A percentile compares a stretch with the other conserved stretches of the same genome.
Conservation (phyloP, 2,888 invertebrate genomes). For the Ornithoptera priamus region DNA sequence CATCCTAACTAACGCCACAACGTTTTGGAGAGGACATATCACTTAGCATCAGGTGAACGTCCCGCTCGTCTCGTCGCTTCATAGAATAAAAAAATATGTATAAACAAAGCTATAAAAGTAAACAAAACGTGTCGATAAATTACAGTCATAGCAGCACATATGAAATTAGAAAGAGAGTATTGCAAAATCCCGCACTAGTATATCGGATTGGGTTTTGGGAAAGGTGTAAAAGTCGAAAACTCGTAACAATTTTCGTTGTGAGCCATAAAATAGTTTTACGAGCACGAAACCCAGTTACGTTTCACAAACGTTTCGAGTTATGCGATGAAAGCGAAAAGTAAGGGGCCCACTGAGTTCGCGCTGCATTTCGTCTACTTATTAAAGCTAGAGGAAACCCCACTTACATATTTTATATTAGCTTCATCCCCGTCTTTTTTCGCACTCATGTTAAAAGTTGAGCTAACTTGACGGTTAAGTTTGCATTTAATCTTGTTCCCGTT, state of each 20-base stretch:
- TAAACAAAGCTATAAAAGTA: background rate
- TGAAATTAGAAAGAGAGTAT: conserved; percentile 2
- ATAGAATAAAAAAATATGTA: background rate
- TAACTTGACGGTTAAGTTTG: conserved; percentile 6
- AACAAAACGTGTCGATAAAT: background rate
- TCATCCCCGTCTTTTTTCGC: conserved; percentile 16
- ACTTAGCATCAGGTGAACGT: no score
- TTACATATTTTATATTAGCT: conserved; percentile 25
- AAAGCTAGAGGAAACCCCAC: conserved; percentile 19
- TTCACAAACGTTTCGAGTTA: conserved; percentile 43
- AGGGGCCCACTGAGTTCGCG: conserved; percentile 40
- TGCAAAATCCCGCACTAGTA: conserved; percentile 20
- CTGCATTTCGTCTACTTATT: conserved; percentile 46
- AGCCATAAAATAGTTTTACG: conserved; percentile 63
- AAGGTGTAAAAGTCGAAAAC: conserved; percentile 40
- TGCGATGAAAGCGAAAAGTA: conserved; percentile 39
- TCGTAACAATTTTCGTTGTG: conserved; percentile 52
- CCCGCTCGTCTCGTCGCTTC: no score
- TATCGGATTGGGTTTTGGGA: conserved; percentile 24
- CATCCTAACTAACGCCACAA: no score
- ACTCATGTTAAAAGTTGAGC: background rate
- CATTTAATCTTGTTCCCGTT: conserved; percentile 11
- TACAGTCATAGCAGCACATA: background rate
- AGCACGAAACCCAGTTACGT: conserved; percentile 52
- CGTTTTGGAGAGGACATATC: no score